Conservation (phyloP, 2,888 invertebrate genomes). For the Diaperis boleti region DNA sequence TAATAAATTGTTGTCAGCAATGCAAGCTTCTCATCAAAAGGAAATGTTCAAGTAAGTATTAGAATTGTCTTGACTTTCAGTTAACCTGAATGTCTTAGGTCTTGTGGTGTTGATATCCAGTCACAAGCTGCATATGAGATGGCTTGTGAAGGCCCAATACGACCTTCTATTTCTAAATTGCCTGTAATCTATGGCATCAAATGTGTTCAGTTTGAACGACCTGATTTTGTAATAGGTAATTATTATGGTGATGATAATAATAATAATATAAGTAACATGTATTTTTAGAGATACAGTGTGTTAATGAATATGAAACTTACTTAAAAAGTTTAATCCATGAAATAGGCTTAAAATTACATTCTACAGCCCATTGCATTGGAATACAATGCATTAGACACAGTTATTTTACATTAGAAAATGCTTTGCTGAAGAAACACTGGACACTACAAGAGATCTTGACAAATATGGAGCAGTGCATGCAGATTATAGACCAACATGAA, state of each 20-base stretch:
- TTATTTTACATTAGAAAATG: constrained; percentile 80
- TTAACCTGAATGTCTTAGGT: constrained; percentile 63
- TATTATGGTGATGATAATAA: no score
- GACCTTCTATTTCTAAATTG: constrained; percentile 77
- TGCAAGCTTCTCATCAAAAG: constrained; percentile 89
- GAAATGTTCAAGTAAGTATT: constrained; percentile 84
- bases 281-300: constrained; percentile 82
- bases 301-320: constrained; percentile 87
- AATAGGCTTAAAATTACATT: constrained; percentile 82
- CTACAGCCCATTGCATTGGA: constrained; percentile 83
- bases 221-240: constrained; percentile 87
- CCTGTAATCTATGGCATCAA: constrained; percentile 89
- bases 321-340: constrained; percentile 85
- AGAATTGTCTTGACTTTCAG: not conserved
- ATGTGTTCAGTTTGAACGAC: constrained; percentile 83
- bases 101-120: constrained; percentile 84
- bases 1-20: constrained; percentile 80
- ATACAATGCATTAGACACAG: constrained; percentile 88
- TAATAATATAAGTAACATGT: no score
- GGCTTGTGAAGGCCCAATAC: constrained; percentile 83
- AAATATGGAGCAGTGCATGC: constrained; percentile 73
- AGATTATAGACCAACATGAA: constrained; percentile 65
- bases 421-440: constrained; percentile 88
- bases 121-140: constrained; percentile 92
- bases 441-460: constrained; percentile 75